Percentiles rank a stretch among this genome's conserved stretches.
Evolutionary conservation across 2,113 vertebrate species (phyloP).

Genomic region (Galeopterus variegatus): DNA sequence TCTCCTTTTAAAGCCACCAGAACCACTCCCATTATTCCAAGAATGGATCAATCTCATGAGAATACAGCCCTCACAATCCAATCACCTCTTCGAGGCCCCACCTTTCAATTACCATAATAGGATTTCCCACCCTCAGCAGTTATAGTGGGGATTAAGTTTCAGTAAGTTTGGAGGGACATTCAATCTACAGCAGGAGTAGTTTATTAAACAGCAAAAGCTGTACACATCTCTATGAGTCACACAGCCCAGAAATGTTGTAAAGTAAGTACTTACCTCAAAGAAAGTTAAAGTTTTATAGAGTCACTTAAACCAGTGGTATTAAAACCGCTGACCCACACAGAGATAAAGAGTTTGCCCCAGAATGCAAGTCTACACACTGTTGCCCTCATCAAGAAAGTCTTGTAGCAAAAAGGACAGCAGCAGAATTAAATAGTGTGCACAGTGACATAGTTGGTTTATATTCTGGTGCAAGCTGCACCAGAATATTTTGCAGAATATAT

Average conservation of each 20-base stretch:
- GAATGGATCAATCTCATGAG: too few relatives aligned
- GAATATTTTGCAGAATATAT: background rate
- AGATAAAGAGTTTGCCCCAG: background rate
- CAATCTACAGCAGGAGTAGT: background rate
- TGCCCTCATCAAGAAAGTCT: constrained; percentile 5
- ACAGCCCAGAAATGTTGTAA: constrained; percentile 19
- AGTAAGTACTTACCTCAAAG: background rate
- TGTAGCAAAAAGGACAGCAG: background rate
- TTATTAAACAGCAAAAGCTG: constrained; percentile 48
- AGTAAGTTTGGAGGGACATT: too few relatives aligned
- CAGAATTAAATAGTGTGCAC: background rate
- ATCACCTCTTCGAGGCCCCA: too few relatives aligned
- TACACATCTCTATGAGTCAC: background rate
- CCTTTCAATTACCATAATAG: too few relatives aligned
- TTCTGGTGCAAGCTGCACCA: background rate
- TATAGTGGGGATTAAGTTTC: too few relatives aligned
- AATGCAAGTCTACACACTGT: background rate
- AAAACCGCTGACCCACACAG: background rate
- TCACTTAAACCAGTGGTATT: background rate
- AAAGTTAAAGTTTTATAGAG: constrained; percentile 58
- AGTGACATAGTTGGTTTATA: background rate
- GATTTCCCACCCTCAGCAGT: too few relatives aligned
- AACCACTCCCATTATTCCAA: too few relatives aligned
- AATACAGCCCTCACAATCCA: too few relatives aligned
- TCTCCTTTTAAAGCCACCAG: too few relatives aligned